Evolutionary conservation across 2,888 invertebrate species (phyloP), one percentile per base, ranked within the genome.

Genomic region (Pseudococcus longispinus): DNA sequence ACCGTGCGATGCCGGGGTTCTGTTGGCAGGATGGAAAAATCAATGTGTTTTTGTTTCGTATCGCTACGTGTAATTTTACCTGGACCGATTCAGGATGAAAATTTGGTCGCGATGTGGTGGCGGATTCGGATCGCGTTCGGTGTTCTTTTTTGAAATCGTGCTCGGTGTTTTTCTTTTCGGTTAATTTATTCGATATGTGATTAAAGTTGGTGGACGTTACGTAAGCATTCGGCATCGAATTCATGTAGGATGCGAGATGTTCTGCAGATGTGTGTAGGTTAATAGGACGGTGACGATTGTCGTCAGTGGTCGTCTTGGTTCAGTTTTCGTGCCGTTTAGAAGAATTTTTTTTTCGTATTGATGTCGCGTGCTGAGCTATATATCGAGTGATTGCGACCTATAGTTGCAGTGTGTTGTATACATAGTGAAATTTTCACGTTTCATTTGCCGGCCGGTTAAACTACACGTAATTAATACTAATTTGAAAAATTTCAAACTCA

Each of bases 1-100:
- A 37, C 37, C 37, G 51, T 51, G 2, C 11, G 44, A 46, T n/a
- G 51, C 51, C 15, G n/a, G n/a, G 13, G 51, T 51, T 46, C 13
- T 1, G 51, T 51, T 3, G 9, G 2, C 5, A 5, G n/a, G 51
- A n/a, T 51, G 74, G 74, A 74, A 74, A 70, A 74, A 74, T 74
- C 74, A 74, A 74, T 74, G 74, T 74, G 32, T 74, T 74, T 29
- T 65, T 65, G 23, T 65, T 15, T 51, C 44, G 44, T 46, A n/a
- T n/a, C n/a, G 51, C 51, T n/a, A 15, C 13, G 15, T n/a, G n/a
- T 51, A n/a, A 37, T 15, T n/a, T n/a, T n/a, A 51, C n/a, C 51
- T 18, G 51, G 51, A 15, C 5, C n/a, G 51, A 51, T 65, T 23
- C 65, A 4, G 65, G 65, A n/a, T n/a, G n/a, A 26, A 26, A 23